Conservation (phyloP, 2,888 invertebrate species). For the Cantharis flavilabris region DNA sequence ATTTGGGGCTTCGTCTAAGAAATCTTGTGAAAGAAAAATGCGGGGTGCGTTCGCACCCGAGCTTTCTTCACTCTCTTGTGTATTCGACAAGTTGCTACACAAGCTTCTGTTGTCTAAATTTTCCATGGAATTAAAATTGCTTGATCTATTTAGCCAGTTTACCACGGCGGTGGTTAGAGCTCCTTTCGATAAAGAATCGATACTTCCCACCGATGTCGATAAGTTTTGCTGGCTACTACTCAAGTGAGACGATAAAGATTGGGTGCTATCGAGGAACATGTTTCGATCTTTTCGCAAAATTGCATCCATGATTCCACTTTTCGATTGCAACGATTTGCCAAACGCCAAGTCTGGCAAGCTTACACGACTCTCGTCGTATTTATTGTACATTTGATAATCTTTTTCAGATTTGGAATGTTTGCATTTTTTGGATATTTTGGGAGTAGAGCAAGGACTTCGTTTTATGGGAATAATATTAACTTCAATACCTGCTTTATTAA, state of each 20-base stretch:
- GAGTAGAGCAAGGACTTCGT: constrained; percentile 53
- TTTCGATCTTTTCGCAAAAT: constrained; percentile 48
- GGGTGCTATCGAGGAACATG: constrained; percentile 40
- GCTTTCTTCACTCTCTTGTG: not conserved
- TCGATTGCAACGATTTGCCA: constrained; percentile 30
- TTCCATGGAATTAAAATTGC: constrained; percentile 47
- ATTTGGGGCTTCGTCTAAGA: not conserved
- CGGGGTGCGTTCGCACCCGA: not conserved
- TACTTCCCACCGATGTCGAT: constrained; percentile 44
- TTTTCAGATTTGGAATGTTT: constrained; percentile 50
- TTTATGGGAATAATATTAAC: constrained; percentile 56
- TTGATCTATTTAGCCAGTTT: constrained; percentile 51
- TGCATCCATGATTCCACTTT: constrained; percentile 45
- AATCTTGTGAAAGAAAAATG: not conserved
- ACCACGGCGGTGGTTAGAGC: constrained; percentile 50
- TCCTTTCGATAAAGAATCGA: constrained; percentile 48
- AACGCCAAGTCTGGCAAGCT: constrained; percentile 51
- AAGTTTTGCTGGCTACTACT: constrained; percentile 35
- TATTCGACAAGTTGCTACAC: constrained; percentile 32
- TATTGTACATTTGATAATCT: constrained; percentile 44
- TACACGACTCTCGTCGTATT: constrained; percentile 43
- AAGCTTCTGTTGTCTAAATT: constrained; percentile 35
- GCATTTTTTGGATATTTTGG: constrained; percentile 41
- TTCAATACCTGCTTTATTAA: constrained; percentile 62
- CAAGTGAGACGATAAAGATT: constrained; percentile 21